Evolutionary conservation across 2,888 invertebrate species (phyloP), one percentile per base, ranked within the genome.

Genomic region (Parnassius mnemosyne): DNA sequence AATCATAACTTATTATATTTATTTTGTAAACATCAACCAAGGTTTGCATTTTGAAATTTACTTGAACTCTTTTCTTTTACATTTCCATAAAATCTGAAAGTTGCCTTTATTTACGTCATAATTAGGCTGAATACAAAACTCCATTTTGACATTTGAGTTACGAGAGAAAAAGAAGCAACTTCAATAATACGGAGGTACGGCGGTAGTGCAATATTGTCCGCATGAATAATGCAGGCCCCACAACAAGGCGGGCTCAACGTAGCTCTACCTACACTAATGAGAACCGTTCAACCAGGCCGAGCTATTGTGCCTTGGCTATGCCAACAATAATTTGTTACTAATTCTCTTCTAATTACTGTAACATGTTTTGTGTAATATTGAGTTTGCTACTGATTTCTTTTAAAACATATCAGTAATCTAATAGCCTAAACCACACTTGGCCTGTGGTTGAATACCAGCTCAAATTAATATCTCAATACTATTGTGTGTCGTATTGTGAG

Each of bases 151-250:
- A 72, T 76, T 77, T 77, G 76, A 76, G 77, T 74, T 75, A 71
- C 70, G 65, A 74, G 78, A 79, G 72, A 73, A 76, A 76, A 77
- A 59, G 59, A 77, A 53, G 59, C 55, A 49, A 53, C 63, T 55
- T 63, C 53, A 63, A 63, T 63, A 63, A 56, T 56, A 63, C 63
- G 60, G 60, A 47, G 56, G 60, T 63, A 62, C 54, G 61, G 78
- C 76, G 80, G 78, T 75, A 77, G 76, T 83, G 87, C 87, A 90
- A 89, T 88, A 89, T 86, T 85, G 87, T 86, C 81, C 83, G 80
- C 86, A 89, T 89, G 89, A 89, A 89, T 90, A 89, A 90, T 90
- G 89, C 89, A 89, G 76, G 81, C 76, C 70, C 77, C 76, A 60
- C 63, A 63, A 77, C 81, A 80, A 80, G 81, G 76, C 76, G 75